phyloP scores from a whole-genome alignment of 2,888 invertebrate genomes.

The Lasioglossum oenotherae region DNA sequence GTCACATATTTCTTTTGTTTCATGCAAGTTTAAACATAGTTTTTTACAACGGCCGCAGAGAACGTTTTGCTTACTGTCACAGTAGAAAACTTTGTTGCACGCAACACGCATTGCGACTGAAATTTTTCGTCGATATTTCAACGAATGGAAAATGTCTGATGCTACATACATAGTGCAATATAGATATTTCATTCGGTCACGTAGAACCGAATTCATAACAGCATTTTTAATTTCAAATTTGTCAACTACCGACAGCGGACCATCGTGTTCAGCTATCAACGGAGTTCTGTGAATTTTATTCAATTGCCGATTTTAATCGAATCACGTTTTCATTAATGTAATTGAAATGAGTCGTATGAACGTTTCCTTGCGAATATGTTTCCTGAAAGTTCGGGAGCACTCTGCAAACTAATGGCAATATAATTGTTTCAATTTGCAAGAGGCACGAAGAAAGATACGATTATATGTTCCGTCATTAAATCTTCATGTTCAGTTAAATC shows the following conservation, averaged over 20 bases:
- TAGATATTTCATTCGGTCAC: background rate
- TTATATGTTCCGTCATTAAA: background rate
- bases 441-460: background rate
- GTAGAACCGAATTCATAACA: conserved; percentile 5
- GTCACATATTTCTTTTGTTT: background rate
- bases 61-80: background rate
- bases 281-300: background rate
- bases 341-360: background rate
- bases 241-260: background rate
- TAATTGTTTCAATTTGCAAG: background rate
- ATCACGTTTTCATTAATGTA: background rate
- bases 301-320: background rate
- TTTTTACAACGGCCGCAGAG: background rate
- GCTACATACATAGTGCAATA: background rate
- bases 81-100: background rate
- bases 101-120: background rate
- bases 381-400: background rate
- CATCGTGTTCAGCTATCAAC: background rate
- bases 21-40: background rate
- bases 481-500: background rate
- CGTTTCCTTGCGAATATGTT: background rate
- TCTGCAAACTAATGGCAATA: background rate
- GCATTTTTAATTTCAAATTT: conserved; percentile 6
- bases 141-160: conserved; percentile 1
- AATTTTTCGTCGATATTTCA: conserved; percentile 12